phyloP scores from a whole-genome alignment of 2,113 vertebrate species.

The Thomomys bottae region DNA sequence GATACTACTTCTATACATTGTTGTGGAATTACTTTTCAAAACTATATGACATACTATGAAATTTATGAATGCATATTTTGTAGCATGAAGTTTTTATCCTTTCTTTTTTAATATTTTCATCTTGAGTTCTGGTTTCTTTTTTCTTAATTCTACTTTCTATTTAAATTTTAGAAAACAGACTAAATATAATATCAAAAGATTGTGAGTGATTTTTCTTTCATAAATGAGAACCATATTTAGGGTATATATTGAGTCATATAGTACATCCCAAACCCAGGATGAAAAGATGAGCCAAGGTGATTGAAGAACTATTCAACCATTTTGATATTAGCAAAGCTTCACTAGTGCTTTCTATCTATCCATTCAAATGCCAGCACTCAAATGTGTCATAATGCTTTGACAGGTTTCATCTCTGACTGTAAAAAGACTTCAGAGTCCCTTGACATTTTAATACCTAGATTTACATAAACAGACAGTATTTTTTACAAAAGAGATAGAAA shows the following conservation, averaged over 20 bases:
- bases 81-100: not conserved
- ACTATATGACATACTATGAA: not conserved
- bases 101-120: not conserved
- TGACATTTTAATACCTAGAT: conserved; percentile 73
- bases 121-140: not conserved
- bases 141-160: conserved; percentile 1
- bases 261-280: conserved; percentile 3
- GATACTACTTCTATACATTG: not conserved
- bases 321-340: conserved; percentile 50
- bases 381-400: conserved; percentile 77
- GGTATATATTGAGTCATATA: conserved; percentile 2
- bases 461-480: conserved; percentile 72
- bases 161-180: conserved; percentile 9
- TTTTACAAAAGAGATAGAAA: conserved; percentile 57
- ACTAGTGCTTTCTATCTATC: not conserved
- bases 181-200: not conserved
- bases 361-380: conserved; percentile 46
- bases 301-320: conserved; percentile 49
- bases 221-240: conserved; percentile 23
- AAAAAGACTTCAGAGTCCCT: conserved; percentile 72
- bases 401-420: conserved; percentile 57
- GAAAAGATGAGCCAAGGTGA: conserved; percentile 31
- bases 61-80: not conserved
- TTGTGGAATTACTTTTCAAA: not conserved
- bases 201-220: conserved; percentile 2